Evolutionary conservation across 1,140 invertebrate genomes (phyloP).

Genomic region (Drosophila lini): DNA sequence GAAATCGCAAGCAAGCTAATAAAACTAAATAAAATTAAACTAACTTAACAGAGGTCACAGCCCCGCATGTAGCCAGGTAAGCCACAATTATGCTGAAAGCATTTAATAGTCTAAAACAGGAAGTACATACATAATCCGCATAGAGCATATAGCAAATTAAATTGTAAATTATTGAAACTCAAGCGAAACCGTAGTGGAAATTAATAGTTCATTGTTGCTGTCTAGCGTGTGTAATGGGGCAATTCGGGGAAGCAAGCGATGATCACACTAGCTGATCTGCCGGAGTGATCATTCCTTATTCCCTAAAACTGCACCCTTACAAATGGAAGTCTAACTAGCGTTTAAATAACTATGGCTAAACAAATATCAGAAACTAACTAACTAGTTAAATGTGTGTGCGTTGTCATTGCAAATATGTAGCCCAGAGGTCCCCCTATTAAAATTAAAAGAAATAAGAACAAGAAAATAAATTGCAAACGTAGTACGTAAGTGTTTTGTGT

Average conservation of each 20-base stretch:
- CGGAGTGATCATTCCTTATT: background rate
- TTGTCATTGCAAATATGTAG: constrained; percentile 43
- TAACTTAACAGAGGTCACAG: constrained; percentile 30
- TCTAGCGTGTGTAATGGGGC: constrained; percentile 34
- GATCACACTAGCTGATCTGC: background rate
- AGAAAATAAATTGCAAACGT: constrained; percentile 8
- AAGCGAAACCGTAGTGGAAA: constrained; percentile 57
- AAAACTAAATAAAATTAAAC: constrained; percentile 25
- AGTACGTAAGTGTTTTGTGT: constrained; percentile 45
- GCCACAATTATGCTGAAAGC: constrained; percentile 73
- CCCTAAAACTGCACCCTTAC: too few relatives aligned
- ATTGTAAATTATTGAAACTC: constrained; percentile 54
- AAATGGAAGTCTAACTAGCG: constrained; percentile 13
- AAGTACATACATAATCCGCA: constrained; percentile 41
- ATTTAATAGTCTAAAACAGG: constrained; percentile 67
- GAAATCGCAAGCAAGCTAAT: constrained; percentile 10
- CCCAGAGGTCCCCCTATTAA: constrained; percentile 21
- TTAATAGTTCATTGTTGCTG: constrained; percentile 69
- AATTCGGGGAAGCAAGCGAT: background rate
- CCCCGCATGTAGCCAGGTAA: constrained; percentile 35
- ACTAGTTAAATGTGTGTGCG: constrained; percentile 50
- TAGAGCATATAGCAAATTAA: constrained; percentile 32
- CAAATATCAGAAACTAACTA: constrained; percentile 42
- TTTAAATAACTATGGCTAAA: constrained; percentile 43
- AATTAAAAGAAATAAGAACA: background rate